Base-by-base conservation (phyloP, 2,888 invertebrate species). In the Oxycera nigricornis region DNA sequence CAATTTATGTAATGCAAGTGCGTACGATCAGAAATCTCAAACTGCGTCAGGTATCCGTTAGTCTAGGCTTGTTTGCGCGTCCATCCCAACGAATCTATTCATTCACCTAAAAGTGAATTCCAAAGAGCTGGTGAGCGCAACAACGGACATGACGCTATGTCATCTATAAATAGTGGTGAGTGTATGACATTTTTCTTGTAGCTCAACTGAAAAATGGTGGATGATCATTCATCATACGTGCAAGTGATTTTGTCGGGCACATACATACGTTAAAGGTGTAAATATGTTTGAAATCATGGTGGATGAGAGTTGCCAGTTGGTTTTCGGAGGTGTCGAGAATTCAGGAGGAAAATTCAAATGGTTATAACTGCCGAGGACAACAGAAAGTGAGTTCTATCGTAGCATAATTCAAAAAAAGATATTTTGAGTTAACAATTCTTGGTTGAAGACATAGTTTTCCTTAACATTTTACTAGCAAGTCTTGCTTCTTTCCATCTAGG, bases 151-250 rank as follows among this genome's bases (percentile, higher is more conserved):
- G 65, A 41, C 4, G 41, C 24, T 22, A 14, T 39, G 20, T 26
- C 28, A 65, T 65, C 65, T 65, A 65, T 65, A 65, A 65, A 65
- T 65, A 65, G 28, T 46, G n/a, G n/a, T n/a, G n/a, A 39, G 14
- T 55, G 22, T 55, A 65, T 26, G 65, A 30, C 65, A 65, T 30
- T 65, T 65, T 65, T 65, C 65, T 41, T 65, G 26, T 65, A 65
- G 7, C 65, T 65, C 26, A 39, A 39, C 65, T 65, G 4, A 24
- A n/a, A n/a, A 41, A 22, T 41, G 41, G 41, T 65, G 65, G 65
- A 65, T 65, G 65, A 39, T 39, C 65, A 65, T 65, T n/a, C 65
- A 65, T 65, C 65, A 65, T 65, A 65, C 7, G 24, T 65, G 55
- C 65, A 30, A 39, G 39, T 65, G 39, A 39, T 14, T 65, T 65